Evolutionary conservation across 2,797 vertebrate species (phyloP).

Genomic region (Rousettus madagascariensis): DNA sequence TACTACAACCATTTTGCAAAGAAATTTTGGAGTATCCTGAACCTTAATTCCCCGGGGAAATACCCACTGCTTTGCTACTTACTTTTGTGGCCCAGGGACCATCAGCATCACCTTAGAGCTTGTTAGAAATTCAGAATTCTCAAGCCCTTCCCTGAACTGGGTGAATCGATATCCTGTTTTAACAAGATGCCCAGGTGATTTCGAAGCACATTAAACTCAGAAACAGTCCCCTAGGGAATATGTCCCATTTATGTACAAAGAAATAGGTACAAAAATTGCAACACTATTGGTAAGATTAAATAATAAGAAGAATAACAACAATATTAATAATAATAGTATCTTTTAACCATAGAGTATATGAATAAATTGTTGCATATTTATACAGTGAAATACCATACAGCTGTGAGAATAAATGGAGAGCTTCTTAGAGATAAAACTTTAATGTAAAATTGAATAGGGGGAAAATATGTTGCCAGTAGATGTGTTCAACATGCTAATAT

Average conservation of each 20-base stretch:
- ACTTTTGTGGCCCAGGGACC: neutral
- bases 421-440: neutral
- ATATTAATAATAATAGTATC: neutral
- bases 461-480: neutral
- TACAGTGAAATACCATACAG: neutral
- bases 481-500: neutral
- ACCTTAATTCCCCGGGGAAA: neutral
- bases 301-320: neutral
- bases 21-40: conserved; percentile 21
- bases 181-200: neutral
- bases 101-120: neutral
- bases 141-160: neutral
- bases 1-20: neutral
- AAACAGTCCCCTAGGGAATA: neutral
- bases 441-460: neutral
- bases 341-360: neutral
- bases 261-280: neutral
- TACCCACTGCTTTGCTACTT: neutral
- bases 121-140: neutral
- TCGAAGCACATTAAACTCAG: neutral
- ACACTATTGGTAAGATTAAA: neutral
- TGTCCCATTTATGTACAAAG: neutral
- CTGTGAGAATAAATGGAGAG: neutral
- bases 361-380: neutral
- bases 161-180: neutral